Evolutionary conservation across 1,140 invertebrate species (phyloP), one percentile per base, ranked within the genome.

Genomic region (Drusus annulatus): DNA sequence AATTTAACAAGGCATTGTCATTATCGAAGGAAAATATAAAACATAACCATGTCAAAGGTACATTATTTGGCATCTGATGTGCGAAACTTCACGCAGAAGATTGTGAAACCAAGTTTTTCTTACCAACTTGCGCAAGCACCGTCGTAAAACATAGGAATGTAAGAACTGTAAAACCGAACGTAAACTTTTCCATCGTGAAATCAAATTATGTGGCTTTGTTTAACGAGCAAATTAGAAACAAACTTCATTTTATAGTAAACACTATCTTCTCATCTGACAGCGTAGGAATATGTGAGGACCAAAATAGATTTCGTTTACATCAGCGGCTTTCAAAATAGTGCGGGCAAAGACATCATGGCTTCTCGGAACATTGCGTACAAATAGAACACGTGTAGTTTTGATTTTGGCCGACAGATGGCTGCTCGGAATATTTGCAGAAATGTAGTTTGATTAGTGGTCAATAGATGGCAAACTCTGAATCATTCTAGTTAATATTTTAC

Each of bases 81-180:
- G 28, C 17, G 3, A 28, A 31, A 28, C 31, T 15, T 10, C 21
- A 63, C n/a, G 16, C 10, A 56, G 19, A 56, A 56, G 54, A 60
- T 60, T 19, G 21, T 60, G 15, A 68, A 68, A 68, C n/a, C 62
- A 65, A 68, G 19, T 36, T 17, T 68, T 68, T 31, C 73, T 75
- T 31, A 75, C 73, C 73, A 16, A 58, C 31, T 58, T 75, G 73
- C n/a, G 52, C 73, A 58, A 58, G 17, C 31, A 75, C 73, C 1
- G 28, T n/a, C 19, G 25, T 17, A 36, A 36, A 36, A 16, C 19
- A 60, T 13, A 36, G 54, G 45, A 60, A 75, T 31, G 73, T 45
- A 17, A 75, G 1, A 16, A 75, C 2, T 36, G 23, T 36, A 36
- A 58, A 31, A 17, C 63, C 19, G 8, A 68, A 36, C 2, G 13